These are phyloP conservation scores for Beris morrisii DNA, from an alignment of 2,888 invertebrate genomes.

Conservation along the genomic window DNA sequence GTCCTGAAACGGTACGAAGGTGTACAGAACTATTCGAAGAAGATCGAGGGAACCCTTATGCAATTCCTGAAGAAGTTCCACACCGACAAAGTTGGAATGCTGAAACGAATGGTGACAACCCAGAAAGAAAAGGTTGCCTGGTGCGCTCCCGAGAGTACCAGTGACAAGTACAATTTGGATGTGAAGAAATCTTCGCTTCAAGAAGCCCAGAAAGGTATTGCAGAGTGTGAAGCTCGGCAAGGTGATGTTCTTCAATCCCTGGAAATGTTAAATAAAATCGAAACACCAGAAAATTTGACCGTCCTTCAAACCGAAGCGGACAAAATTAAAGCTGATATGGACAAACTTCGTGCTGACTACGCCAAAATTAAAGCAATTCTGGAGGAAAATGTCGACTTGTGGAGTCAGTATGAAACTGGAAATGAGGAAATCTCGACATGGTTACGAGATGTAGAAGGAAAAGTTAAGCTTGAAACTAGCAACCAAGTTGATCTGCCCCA, in stretches of 20 bases:
- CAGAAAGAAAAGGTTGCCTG: slow-evolving; percentile 87
- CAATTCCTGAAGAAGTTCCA: slow-evolving; percentile 86
- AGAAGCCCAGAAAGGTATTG: slow-evolving; percentile 73
- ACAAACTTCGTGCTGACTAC: slow-evolving; percentile 69
- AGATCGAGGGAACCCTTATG: slow-evolving; percentile 76
- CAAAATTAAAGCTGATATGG: slow-evolving; percentile 70
- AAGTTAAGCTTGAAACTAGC: slow-evolving; percentile 72
- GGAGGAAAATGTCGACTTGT: slow-evolving; percentile 71
- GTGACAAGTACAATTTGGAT: slow-evolving; percentile 90
- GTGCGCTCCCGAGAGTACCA: slow-evolving; percentile 87
- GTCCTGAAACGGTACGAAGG: slow-evolving; percentile 83
- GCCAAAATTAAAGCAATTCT: slow-evolving; percentile 67
- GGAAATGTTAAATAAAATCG: slow-evolving; percentile 71
- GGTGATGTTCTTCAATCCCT: slow-evolving; percentile 71
- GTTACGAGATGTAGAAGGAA: slow-evolving; percentile 78
- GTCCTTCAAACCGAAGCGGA: slow-evolving; percentile 71
- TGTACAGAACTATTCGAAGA: slow-evolving; percentile 75
- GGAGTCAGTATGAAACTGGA: slow-evolving; percentile 78
- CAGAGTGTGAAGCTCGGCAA: slow-evolving; percentile 70
- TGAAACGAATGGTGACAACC: slow-evolving; percentile 77
- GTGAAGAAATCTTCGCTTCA: slow-evolving; percentile 80
- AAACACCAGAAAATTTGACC: slow-evolving; percentile 69
- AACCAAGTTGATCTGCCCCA: slow-evolving; percentile 69
- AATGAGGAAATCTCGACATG: slow-evolving; percentile 75
- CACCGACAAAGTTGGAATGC: slow-evolving; percentile 78